A percentile compares a stretch with the other conserved stretches of the same genome.
Evolutionary conservation across 2,888 invertebrate genomes (phyloP).

Genomic region (Ditula angustiorana): DNA sequence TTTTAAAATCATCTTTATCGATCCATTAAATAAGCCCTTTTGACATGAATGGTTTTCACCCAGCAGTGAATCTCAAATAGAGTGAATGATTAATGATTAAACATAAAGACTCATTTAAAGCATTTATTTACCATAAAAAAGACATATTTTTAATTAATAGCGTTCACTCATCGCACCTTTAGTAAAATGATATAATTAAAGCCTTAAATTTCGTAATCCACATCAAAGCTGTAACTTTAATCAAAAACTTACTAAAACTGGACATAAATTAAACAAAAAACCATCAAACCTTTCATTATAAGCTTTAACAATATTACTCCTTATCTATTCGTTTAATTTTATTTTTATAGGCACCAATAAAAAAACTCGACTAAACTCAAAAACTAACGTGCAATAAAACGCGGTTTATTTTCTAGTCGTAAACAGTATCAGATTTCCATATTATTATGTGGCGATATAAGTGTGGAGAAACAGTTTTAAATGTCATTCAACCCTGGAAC

Average conservation of each 20-base stretch:
- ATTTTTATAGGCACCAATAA: constrained; percentile 59
- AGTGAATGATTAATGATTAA: neutral
- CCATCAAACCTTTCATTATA: constrained; percentile 49
- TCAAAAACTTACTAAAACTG: constrained; percentile 39
- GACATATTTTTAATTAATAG: neutral
- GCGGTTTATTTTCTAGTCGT: constrained; percentile 56
- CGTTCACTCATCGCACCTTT: neutral
- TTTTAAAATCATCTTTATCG: too few species aligned
- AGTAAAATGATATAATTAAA: constrained; percentile 19
- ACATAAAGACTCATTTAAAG: neutral
- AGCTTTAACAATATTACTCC: constrained; percentile 48
- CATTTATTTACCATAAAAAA: neutral
- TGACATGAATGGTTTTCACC: too few species aligned
- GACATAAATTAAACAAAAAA: constrained; percentile 44
- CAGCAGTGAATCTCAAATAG: neutral
- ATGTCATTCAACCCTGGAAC: constrained; percentile 62
- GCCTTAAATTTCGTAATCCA: constrained; percentile 12
- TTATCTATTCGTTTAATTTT: constrained; percentile 61
- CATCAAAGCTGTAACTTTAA: constrained; percentile 13
- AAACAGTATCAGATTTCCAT: constrained; percentile 67
- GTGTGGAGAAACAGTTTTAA: constrained; percentile 53
- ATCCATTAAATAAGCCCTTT: too few species aligned
- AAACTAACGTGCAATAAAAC: constrained; percentile 58
- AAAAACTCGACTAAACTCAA: constrained; percentile 52
- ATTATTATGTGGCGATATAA: constrained; percentile 57